Evolutionary conservation across 2,113 vertebrate genomes (phyloP).

Genomic region (Tetraodon nigroviridis): DNA sequence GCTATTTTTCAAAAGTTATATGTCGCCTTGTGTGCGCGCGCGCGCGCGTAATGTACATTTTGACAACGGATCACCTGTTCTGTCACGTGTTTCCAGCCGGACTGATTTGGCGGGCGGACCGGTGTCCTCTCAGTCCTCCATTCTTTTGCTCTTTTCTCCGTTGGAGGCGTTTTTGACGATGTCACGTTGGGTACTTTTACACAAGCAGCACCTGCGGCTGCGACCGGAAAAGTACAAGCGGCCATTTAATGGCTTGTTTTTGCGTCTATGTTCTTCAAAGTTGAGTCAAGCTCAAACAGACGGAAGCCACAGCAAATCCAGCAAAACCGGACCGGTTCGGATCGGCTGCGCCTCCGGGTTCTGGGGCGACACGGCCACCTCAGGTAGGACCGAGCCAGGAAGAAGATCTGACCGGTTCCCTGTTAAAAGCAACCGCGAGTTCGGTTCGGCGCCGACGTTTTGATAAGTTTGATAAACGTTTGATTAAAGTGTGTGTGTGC

Average conservation of each 20-base stretch:
- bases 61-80: neutral
- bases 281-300: fast-evolving
- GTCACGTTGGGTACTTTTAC: neutral
- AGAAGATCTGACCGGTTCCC: too few relatives aligned
- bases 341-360: conserved; percentile 80
- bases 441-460: too few relatives aligned
- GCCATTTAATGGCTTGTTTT: neutral
- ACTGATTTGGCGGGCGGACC: conserved; percentile 29
- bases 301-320: neutral
- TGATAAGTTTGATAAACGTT: too few relatives aligned
- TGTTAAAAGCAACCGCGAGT: too few relatives aligned
- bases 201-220: neutral
- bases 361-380: conserved; percentile 78
- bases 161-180: neutral
- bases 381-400: conserved; percentile 63
- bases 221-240: neutral
- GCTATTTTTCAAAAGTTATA: too few relatives aligned
- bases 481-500: neutral
- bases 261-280: neutral
- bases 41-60: too few relatives aligned
- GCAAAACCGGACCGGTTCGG: conserved; percentile 46
- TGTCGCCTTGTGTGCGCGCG: too few relatives aligned
- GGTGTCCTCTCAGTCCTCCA: neutral
- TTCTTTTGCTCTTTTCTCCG: fast-evolving
- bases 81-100: conserved; percentile 39